These are phyloP conservation scores for Proteles cristata DNA, from an alignment of 2,113 vertebrate species.

Conservation along the genomic window DNA sequence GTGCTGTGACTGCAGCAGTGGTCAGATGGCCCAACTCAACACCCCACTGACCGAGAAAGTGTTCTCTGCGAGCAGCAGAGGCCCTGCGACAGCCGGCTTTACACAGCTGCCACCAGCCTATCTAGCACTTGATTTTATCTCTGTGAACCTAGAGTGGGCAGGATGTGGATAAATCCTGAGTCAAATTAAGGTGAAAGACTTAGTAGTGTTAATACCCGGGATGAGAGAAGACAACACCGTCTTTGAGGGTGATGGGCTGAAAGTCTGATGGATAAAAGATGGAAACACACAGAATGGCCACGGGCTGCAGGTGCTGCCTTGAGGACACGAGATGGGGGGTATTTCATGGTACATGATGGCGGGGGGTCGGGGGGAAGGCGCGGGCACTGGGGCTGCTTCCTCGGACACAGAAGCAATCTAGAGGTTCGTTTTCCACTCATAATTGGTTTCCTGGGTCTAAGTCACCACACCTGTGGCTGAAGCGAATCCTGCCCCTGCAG, in stretches of 20 bases:
- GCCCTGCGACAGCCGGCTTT: neutral
- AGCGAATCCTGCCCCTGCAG: neutral
- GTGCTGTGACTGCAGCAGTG: neutral
- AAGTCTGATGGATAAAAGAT: neutral
- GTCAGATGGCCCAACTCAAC: neutral
- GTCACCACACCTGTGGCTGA: neutral
- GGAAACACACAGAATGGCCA: neutral
- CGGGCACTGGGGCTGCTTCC: constrained; percentile 6
- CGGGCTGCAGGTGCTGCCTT: neutral
- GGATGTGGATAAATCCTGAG: constrained; percentile 65
- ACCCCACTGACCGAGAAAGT: neutral
- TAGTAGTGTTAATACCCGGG: constrained; percentile 72
- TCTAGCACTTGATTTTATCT: constrained; percentile 26
- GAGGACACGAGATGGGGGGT: neutral
- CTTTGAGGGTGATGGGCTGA: neutral
- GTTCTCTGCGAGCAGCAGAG: neutral
- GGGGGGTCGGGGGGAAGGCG: neutral
- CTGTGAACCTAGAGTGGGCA: constrained; percentile 50
- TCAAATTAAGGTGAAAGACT: constrained; percentile 70
- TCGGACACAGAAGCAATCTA: neutral
- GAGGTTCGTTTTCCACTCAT: constrained; percentile 54
- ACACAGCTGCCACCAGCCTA: neutral
- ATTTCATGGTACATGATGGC: constrained; percentile 9
- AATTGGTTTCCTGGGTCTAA: constrained; percentile 54
- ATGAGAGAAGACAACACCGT: constrained; percentile 45